Evolutionary conservation across 2,113 vertebrate species (phyloP).

Genomic region (Callaeas wilsoni): DNA sequence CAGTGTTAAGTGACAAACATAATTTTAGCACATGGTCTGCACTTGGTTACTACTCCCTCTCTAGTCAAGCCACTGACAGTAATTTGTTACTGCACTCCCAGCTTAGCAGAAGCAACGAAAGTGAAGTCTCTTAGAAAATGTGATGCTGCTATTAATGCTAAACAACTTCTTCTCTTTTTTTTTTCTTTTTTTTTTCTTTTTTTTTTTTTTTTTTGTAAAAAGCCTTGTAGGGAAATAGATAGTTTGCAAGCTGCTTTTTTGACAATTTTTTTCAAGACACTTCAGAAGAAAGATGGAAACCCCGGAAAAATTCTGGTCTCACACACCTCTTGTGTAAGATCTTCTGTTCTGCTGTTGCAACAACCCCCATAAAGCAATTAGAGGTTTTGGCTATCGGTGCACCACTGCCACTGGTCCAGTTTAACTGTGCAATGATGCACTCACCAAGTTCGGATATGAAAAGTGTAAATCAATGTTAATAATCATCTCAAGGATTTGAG

Average conservation of each 20-base stretch:
- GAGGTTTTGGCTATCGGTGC: neutral
- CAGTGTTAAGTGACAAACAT: neutral
- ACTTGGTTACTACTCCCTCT: neutral
- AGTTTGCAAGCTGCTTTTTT: neutral
- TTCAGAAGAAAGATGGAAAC: neutral
- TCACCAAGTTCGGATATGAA: neutral
- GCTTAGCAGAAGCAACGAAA: neutral
- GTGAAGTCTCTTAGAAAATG: neutral
- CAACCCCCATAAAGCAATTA: neutral
- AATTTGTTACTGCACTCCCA: neutral
- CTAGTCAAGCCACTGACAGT: neutral
- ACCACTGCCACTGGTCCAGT: neutral
- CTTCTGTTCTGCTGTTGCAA: neutral
- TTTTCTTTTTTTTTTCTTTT: neutral
- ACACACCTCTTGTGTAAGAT: neutral
- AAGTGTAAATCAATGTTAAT: neutral
- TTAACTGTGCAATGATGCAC: neutral
- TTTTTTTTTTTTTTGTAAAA: neutral
- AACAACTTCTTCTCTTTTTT: neutral
- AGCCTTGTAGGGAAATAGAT: neutral
- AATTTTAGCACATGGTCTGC: neutral
- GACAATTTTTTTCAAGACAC: neutral
- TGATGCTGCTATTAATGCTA: neutral
- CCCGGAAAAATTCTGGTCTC: neutral
- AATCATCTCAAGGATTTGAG: neutral